phyloP scores from a whole-genome alignment of 2,797 vertebrate genomes.

The Adelosebastes latens region DNA sequence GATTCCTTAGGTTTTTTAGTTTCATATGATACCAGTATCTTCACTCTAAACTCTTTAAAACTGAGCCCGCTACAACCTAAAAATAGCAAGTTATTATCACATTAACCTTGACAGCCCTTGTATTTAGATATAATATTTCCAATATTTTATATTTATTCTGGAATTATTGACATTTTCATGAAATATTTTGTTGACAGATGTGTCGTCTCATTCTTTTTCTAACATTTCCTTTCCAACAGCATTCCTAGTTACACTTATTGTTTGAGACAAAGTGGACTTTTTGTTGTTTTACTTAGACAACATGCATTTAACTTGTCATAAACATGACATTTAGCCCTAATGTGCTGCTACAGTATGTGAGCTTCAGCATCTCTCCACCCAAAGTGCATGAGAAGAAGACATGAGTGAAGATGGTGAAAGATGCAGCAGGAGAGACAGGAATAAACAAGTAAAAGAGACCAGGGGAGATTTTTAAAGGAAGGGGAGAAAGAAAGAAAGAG shows the following conservation, averaged over 20 bases:
- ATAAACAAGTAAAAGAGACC: conserved; percentile 14
- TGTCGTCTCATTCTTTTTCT: background rate
- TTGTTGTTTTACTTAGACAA: background rate
- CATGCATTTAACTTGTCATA: background rate
- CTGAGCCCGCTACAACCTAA: no score
- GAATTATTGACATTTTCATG: background rate
- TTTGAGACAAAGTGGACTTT: background rate
- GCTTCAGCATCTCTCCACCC: background rate
- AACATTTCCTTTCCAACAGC: background rate
- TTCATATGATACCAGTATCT: no score
- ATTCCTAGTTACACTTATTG: background rate
- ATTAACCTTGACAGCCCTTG: no score
- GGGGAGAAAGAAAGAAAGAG: background rate
- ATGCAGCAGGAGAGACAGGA: background rate
- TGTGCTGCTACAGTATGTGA: background rate
- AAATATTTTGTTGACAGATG: background rate
- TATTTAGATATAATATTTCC: no score
- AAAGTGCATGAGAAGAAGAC: background rate
- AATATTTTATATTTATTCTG: background rate
- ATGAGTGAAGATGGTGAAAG: background rate
- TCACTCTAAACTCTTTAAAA: no score
- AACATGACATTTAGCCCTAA: background rate
- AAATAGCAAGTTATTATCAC: no score
- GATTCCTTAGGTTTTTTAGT: no score
- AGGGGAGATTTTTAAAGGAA: conserved; percentile 42